Evolutionary conservation across 2,888 invertebrate genomes (phyloP).

Genomic region (Chorisops tibialis): DNA sequence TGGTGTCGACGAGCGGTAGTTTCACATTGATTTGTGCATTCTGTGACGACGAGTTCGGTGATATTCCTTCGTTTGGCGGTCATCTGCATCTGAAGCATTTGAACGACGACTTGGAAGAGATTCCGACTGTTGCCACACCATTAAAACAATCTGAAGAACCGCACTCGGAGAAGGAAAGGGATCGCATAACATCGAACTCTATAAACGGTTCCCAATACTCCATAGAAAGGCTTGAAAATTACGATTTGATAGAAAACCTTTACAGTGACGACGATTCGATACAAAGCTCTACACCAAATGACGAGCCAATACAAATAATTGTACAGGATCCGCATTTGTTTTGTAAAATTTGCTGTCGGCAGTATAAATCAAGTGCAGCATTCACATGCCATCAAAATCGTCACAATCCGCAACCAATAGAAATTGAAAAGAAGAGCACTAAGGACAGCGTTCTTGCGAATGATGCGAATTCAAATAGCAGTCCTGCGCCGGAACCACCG

Average conservation of each 20-base stretch:
- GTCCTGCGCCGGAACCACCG: too few species aligned
- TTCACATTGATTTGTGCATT: conserved; percentile 24
- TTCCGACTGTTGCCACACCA: too few species aligned
- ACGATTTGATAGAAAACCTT: too few species aligned
- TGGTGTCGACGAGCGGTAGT: conserved; percentile 12
- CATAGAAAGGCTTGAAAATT: too few species aligned
- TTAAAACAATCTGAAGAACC: neutral
- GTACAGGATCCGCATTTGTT: neutral
- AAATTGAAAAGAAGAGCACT: neutral
- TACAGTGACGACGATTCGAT: too few species aligned
- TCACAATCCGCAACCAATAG: neutral
- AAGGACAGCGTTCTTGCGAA: neutral
- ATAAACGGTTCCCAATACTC: too few species aligned
- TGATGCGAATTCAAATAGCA: too few species aligned
- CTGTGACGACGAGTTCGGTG: conserved; percentile 9
- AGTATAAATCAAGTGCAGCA: neutral
- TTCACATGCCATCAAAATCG: neutral
- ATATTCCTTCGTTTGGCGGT: conserved; percentile 11
- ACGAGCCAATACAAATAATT: too few species aligned
- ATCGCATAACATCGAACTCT: too few species aligned
- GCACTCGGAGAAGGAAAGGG: too few species aligned
- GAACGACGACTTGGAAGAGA: neutral
- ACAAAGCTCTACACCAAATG: too few species aligned
- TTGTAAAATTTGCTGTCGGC: neutral
- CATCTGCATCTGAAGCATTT: conserved; percentile 21